Base-by-base conservation (phyloP, 2,797 vertebrate species). In the Pempheris klunzingeri region DNA sequence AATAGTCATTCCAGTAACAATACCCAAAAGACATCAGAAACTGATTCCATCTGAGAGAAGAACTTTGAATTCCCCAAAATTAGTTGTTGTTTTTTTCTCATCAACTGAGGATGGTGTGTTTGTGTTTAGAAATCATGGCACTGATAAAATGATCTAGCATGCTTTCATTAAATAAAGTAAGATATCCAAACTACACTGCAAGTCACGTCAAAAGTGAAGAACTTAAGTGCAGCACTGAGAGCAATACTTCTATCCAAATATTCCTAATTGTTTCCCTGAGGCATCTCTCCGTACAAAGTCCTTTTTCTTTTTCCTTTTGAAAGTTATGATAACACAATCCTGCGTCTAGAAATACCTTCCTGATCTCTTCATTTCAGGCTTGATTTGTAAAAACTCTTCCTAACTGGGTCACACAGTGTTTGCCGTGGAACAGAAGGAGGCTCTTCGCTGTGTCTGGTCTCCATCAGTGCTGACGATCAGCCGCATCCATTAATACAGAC, bases 361-460 rank as follows among this genome's bases (percentile, higher is more conserved):
- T 39, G 44, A 71, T 74, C 26, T 67, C 49, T 22, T 62, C 26
- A 26, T 63, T 46, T 60, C 13, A 47, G 28, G 41, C 24, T 20
- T 14, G 30, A 53, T 47, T n/a, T 32, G 24, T 18, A 49, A 78
- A n/a, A 75, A 52, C 38, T 12, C 41, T 39, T 30, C 15, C 24
- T 68, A 69, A 78, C 36, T 73, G 54, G 68, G 64, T 82, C 60
- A 76, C 20, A 52, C 13, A 0, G 0, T 32, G 13, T 69, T 71
- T 10, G 5, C 5, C 38, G 12, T 0, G 41, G 39, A 50, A 30
- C 36, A 52, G 22, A 71, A 39, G 11, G 34, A n/a, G 28, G 1
- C 50, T 52, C 22, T 17, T 18, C 18, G 7, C 17, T 26, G 30
- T 4, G 10, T 53, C 22, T 44, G 38, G 18, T 43, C 22, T 77